phyloP scores from a whole-genome alignment of 2,797 vertebrate genomes.

The Eremophila alpestris region DNA sequence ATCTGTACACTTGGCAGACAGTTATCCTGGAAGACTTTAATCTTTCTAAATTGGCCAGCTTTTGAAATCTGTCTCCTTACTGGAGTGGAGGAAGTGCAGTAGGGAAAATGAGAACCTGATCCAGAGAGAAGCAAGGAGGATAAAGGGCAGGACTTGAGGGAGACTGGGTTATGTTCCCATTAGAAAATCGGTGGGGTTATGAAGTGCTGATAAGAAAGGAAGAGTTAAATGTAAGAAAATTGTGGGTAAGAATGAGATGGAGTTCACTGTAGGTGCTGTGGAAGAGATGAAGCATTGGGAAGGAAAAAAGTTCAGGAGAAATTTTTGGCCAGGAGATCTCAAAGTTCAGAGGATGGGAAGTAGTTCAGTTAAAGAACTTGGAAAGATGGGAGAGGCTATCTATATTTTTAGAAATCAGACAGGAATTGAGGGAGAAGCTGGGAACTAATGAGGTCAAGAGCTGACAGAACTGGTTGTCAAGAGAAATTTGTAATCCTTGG shows the following conservation, averaged over 20 bases:
- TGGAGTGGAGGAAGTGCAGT: neutral
- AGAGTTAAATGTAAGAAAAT: neutral
- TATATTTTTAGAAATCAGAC: neutral
- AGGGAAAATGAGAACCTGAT: neutral
- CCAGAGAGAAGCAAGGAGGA: neutral
- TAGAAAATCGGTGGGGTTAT: neutral
- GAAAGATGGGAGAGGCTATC: neutral
- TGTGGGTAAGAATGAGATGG: neutral
- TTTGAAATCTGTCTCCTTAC: neutral
- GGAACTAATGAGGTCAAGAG: neutral
- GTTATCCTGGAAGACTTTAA: neutral
- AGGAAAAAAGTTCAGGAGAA: neutral
- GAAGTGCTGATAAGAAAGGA: neutral
- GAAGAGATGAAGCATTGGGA: neutral
- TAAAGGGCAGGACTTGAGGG: neutral
- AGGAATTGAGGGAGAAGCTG: neutral
- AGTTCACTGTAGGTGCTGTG: neutral
- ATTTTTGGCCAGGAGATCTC: neutral
- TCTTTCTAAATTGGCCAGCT: neutral
- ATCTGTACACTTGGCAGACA: neutral
- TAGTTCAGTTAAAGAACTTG: neutral
- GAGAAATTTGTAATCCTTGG: neutral
- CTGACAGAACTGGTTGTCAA: neutral
- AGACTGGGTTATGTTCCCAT: neutral
- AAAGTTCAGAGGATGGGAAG: neutral